phyloP scores from a whole-genome alignment of 2,113 vertebrate genomes.

The Megaptera novaeangliae region DNA sequence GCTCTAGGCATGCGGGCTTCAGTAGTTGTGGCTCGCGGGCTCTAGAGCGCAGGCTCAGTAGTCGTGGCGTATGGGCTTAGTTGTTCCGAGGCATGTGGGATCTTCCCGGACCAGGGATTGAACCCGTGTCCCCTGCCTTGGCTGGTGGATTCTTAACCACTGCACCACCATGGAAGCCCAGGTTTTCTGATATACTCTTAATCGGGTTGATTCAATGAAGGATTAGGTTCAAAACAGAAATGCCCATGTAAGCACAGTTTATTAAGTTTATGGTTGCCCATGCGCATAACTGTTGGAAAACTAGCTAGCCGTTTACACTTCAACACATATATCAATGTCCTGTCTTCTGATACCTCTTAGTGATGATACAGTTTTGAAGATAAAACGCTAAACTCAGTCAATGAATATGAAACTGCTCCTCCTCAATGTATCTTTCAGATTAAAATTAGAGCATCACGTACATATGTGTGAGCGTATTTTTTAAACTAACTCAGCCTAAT shows the following conservation, averaged over 20 bases:
- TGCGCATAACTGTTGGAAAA: not conserved
- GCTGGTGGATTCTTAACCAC: too few species aligned
- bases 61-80: too few species aligned
- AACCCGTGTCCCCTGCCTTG: too few species aligned
- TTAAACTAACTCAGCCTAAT: not conserved
- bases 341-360: constrained; percentile 2
- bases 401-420: not conserved
- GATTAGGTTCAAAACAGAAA: constrained; percentile 44
- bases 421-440: not conserved
- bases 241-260: not conserved
- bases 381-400: constrained; percentile 4
- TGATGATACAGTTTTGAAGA: constrained; percentile 25
- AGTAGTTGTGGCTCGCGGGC: too few species aligned
- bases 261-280: constrained; percentile 3
- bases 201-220: constrained; percentile 38
- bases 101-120: too few species aligned
- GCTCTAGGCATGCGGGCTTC: too few species aligned
- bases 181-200: constrained; percentile 35
- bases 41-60: too few species aligned
- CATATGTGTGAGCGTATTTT: not conserved
- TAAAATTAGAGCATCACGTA: not conserved
- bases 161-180: too few species aligned
- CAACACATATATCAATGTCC: not conserved
- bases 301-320: constrained; percentile 12
- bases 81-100: too few species aligned